A percentile compares a stretch with the other conserved stretches of the same genome.
Conservation (phyloP, 2,113 vertebrate genomes). For the Rhinolophus sinicus region DNA sequence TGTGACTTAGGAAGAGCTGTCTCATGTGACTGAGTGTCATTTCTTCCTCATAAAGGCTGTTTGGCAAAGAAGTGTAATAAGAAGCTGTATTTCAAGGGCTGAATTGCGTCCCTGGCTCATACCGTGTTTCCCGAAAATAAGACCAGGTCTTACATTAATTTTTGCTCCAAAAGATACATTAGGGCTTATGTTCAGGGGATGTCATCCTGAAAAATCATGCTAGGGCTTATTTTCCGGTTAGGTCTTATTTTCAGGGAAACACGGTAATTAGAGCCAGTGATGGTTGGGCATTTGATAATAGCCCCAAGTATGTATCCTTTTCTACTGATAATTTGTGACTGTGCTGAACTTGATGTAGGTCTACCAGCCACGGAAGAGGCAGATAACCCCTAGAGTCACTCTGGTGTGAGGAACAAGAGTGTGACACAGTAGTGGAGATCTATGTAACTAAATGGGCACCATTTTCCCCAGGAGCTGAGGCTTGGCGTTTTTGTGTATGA, state of each 20-base stretch:
- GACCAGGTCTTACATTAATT: too few relatives aligned
- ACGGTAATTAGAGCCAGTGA: too few relatives aligned
- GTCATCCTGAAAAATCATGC: too few relatives aligned
- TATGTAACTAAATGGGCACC: too few relatives aligned
- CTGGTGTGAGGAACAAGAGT: background rate
- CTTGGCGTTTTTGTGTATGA: accelerated
- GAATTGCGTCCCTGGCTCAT: too few relatives aligned
- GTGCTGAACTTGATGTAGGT: background rate
- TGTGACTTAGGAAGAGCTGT: background rate
- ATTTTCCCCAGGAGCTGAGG: background rate
- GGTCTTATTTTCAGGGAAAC: too few relatives aligned
- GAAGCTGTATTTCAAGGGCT: background rate
- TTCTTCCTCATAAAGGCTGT: background rate
- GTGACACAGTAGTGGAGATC: accelerated
- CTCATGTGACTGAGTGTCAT: background rate
- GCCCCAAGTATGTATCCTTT: background rate
- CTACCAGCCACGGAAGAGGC: background rate
- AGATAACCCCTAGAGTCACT: too few relatives aligned
- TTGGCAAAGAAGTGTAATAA: background rate
- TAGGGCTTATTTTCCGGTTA: too few relatives aligned
- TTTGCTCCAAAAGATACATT: too few relatives aligned
- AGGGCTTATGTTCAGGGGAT: too few relatives aligned
- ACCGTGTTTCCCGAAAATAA: too few relatives aligned
- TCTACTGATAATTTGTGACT: accelerated
- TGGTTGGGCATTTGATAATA: background rate